Percentiles rank a stretch among this genome's conserved stretches.
These are phyloP conservation scores for Darevskia mixta DNA, from an alignment of 2,797 vertebrate species.

Conservation along the genomic window DNA sequence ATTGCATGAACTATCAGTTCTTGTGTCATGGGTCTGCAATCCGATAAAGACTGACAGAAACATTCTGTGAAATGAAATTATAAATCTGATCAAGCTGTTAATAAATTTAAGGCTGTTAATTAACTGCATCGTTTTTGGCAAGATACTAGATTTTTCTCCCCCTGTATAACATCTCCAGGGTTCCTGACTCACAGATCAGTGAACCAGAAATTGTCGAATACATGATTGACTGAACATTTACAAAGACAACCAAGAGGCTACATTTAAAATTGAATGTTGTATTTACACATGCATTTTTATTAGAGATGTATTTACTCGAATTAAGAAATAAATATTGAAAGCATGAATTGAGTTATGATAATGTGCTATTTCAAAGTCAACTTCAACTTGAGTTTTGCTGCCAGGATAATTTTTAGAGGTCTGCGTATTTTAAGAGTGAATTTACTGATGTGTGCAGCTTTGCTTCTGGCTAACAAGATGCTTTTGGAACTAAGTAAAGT, in stretches of 20 bases:
- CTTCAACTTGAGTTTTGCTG: slow-evolving; percentile 4
- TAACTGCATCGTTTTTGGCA: slow-evolving; percentile 49
- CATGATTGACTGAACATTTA: slow-evolving; percentile 45
- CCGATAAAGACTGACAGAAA: slow-evolving; percentile 28
- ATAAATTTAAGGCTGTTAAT: slow-evolving; percentile 59
- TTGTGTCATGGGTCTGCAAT: not conserved
- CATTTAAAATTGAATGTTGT: slow-evolving; percentile 62
- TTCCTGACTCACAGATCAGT: slow-evolving; percentile 46
- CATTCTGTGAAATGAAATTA: slow-evolving; percentile 46
- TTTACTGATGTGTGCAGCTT: slow-evolving; percentile 24
- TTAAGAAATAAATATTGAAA: slow-evolving; percentile 57
- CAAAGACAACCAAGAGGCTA: slow-evolving; percentile 55
- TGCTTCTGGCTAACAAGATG: slow-evolving; percentile 22
- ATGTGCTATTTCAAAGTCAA: slow-evolving; percentile 26
- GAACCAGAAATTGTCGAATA: slow-evolving; percentile 61
- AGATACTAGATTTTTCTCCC: slow-evolving; percentile 43
- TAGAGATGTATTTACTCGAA: slow-evolving; percentile 58
- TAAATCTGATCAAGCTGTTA: slow-evolving; percentile 40
- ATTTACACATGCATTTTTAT: slow-evolving; percentile 60
- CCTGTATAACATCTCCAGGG: slow-evolving; percentile 49
- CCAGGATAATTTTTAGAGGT: slow-evolving; percentile 24
- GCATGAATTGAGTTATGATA: slow-evolving; percentile 30
- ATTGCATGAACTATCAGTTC: slow-evolving; percentile 23
- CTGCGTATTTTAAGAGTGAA: slow-evolving; percentile 30
- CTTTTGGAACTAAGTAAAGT: not conserved